These are phyloP conservation scores for Latrodectus hesperus DNA, from an alignment of 2,888 invertebrate genomes.

Conservation along the genomic window DNA sequence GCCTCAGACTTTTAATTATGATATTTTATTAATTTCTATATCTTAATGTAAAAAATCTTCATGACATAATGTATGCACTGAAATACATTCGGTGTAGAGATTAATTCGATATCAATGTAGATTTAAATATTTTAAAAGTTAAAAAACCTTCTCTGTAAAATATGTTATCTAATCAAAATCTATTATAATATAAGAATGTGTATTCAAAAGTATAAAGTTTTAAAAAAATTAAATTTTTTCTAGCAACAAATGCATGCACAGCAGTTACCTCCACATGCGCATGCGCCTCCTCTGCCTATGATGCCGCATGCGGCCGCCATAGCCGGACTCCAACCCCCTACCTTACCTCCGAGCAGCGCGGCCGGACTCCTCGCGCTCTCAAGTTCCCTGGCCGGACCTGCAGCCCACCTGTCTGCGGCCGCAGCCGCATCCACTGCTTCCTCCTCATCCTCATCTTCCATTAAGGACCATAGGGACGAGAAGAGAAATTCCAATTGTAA, in stretches of 20 bases:
- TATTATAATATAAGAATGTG: too few species aligned
- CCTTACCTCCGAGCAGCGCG: constrained; percentile 72
- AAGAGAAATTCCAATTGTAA: constrained; percentile 71
- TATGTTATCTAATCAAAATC: too few species aligned
- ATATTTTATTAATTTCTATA: too few species aligned
- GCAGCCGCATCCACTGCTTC: constrained; percentile 78
- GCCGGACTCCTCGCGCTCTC: constrained; percentile 73
- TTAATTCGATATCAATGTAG: too few species aligned
- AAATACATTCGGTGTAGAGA: too few species aligned
- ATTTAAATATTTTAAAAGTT: too few species aligned
- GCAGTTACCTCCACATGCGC: constrained; percentile 82
- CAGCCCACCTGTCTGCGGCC: constrained; percentile 76
- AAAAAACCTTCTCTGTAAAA: too few species aligned
- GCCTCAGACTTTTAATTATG: too few species aligned
- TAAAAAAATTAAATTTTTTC: constrained; percentile 13
- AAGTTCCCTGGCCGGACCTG: constrained; percentile 71
- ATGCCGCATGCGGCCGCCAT: constrained; percentile 72
- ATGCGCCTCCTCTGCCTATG: constrained; percentile 78
- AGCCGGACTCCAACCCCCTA: constrained; percentile 73
- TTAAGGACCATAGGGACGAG: constrained; percentile 71
- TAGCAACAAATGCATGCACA: constrained; percentile 96
- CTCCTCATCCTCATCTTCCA: constrained; percentile 72
- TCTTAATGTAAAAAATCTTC: too few species aligned
- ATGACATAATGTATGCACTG: too few species aligned
- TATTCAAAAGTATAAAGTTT: too few species aligned